Conservation (phyloP, 2,113 vertebrate species). For the Pangasianodon hypophthalmus region DNA sequence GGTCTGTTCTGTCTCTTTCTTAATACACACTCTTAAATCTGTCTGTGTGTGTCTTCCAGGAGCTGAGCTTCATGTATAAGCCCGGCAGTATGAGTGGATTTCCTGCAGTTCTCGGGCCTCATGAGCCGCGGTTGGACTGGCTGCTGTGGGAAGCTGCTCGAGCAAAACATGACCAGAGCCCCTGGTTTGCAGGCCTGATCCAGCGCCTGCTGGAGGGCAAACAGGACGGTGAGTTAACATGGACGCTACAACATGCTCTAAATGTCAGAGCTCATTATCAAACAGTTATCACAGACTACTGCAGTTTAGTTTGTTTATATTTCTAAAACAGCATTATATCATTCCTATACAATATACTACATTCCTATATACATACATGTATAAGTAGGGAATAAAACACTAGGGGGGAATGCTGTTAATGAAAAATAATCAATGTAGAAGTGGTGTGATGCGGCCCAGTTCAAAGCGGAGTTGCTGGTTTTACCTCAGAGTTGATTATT, state of each 20-base stretch:
- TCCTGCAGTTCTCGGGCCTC: conserved; percentile 67
- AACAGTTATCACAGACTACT: background rate
- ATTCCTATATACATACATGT: background rate
- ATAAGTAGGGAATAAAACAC: background rate
- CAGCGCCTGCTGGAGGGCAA: conserved; percentile 81
- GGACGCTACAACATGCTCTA: background rate
- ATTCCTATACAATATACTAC: background rate
- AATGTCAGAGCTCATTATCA: background rate
- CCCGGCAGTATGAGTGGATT: conserved; percentile 72
- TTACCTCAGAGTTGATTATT: background rate
- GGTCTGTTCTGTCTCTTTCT: background rate
- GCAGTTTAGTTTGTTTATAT: background rate
- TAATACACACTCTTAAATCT: background rate
- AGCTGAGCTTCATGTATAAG: conserved; percentile 85
- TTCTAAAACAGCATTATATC: background rate
- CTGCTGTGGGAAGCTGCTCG: conserved; percentile 84
- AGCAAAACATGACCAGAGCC: conserved; percentile 68
- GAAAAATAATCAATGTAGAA: background rate
- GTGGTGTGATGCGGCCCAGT: background rate
- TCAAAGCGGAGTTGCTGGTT: background rate
- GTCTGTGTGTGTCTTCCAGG: conserved; percentile 58
- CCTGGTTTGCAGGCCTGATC: conserved; percentile 80
- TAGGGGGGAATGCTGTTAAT: background rate
- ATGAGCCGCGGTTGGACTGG: conserved; percentile 84
- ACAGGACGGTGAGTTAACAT: conserved; percentile 69